Percentiles rank a stretch among this genome's conserved stretches.
phyloP scores from a whole-genome alignment of 2,113 vertebrate genomes.

The Phycodurus eques region DNA sequence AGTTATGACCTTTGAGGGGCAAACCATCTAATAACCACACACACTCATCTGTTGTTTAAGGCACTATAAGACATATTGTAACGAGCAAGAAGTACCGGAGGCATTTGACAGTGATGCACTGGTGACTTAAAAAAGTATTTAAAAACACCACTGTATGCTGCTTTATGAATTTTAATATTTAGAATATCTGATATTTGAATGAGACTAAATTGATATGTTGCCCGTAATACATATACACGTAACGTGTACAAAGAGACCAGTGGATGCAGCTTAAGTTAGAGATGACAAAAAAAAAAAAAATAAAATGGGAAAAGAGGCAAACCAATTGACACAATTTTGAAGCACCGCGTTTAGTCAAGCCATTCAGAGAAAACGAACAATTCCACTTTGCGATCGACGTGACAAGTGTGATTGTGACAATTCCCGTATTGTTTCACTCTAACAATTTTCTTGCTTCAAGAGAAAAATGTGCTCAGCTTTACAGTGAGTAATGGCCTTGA shows the following conservation, averaged over 20 bases:
- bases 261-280: constrained; percentile 6
- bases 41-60: no score
- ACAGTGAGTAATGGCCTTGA: not conserved
- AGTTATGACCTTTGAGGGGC: no score
- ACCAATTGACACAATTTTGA: constrained; percentile 9
- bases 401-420: constrained; percentile 1
- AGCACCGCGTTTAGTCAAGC: constrained; percentile 31
- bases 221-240: not conserved
- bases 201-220: not conserved
- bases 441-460: not conserved
- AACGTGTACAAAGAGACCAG: not conserved
- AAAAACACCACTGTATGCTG: not conserved
- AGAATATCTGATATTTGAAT: not conserved
- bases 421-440: not conserved
- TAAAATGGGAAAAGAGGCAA: not conserved
- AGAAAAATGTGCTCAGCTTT: not conserved
- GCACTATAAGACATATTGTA: no score
- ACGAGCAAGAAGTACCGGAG: not conserved
- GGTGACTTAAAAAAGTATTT: no score
- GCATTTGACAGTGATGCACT: no score
- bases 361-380: constrained; percentile 2
- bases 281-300: not conserved
- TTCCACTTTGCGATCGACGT: constrained; percentile 16
- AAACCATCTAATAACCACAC: no score
- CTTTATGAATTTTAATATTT: not conserved